Base-by-base conservation (phyloP, 2,888 invertebrate genomes). In the Epistrophe eligans region DNA sequence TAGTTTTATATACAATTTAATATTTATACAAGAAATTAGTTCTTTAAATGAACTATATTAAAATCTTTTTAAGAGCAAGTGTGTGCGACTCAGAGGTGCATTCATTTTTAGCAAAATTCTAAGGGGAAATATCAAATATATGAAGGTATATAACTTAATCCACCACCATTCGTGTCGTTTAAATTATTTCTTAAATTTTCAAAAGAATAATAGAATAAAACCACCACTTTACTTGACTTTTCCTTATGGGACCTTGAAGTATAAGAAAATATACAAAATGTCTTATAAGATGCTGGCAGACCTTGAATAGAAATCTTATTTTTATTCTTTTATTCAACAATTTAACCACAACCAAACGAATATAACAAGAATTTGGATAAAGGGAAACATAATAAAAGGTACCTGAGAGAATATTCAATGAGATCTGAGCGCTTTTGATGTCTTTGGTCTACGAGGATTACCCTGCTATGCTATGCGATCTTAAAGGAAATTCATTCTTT, bases 331-430 rank as follows among this genome's bases (percentile, higher is more conserved):
- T 60, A 60, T 60, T 38, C 19, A 19, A 24, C 40, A 62, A 40
- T 24, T 62, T 24, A 62, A 62, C 62, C 62, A 43, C 62, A 55
- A 28, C 8, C 40, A 40, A 62, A 43, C 1, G 40, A 13, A 40
- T 43, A 15, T 24, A 15, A 13, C 62, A 62, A 43, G 19, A 38
- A 24, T 62, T 38, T 1, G 40, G 40, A 17, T 40, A 43, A 40
- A 43, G 9, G 24, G 24, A 62, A 15, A 62, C 13, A 60, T 13
- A 62, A 62, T 19, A 62, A 40, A 60, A 60, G 38, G 35, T 60
- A 38, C 19, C 38, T 38, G 17, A 60, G 38, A 62, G 62, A 62
- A 62, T 62, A 40, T 43, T 62, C 62, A 62, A 62, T 62, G 62
- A 62, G 62, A 62, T 62, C 35, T 24, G 24, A 19, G 35, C 11